These are phyloP conservation scores for Halcyon smyrnensis DNA, from an alignment of 2,797 vertebrate genomes.

Conservation along the genomic window DNA sequence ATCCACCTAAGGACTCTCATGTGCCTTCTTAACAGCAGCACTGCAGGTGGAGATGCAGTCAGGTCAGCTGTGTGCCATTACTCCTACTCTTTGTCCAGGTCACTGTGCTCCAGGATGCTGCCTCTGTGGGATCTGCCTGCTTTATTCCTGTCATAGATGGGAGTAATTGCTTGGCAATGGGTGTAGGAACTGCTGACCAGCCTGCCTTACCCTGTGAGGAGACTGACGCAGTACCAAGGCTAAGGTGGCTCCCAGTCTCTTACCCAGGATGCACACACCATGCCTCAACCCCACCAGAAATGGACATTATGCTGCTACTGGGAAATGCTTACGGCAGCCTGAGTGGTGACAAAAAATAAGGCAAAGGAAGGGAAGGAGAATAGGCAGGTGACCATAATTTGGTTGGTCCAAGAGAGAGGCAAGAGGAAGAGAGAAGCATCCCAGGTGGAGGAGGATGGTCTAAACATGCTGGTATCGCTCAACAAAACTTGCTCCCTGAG, in stretches of 20 bases:
- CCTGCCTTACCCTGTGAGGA: not conserved
- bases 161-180: not conserved
- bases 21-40: not conserved
- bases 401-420: not conserved
- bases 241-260: not conserved
- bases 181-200: not conserved
- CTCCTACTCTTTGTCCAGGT: not conserved
- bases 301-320: not conserved
- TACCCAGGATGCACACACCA: no score
- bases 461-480: not conserved
- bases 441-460: not conserved
- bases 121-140: not conserved
- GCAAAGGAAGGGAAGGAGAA: not conserved
- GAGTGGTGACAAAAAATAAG: not conserved
- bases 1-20: not conserved
- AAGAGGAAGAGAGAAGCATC: not conserved
- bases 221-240: not conserved
- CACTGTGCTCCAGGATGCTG: not conserved
- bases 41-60: not conserved
- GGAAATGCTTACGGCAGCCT: not conserved
- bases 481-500: not conserved
- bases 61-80: not conserved
- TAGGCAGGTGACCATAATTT: not conserved
- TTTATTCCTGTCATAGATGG: not conserved
- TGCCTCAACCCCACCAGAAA: no score